Percentiles rank a stretch among this genome's conserved stretches.
Evolutionary conservation across 2,888 invertebrate genomes (phyloP).

Genomic region (Dusona sp.): DNA sequence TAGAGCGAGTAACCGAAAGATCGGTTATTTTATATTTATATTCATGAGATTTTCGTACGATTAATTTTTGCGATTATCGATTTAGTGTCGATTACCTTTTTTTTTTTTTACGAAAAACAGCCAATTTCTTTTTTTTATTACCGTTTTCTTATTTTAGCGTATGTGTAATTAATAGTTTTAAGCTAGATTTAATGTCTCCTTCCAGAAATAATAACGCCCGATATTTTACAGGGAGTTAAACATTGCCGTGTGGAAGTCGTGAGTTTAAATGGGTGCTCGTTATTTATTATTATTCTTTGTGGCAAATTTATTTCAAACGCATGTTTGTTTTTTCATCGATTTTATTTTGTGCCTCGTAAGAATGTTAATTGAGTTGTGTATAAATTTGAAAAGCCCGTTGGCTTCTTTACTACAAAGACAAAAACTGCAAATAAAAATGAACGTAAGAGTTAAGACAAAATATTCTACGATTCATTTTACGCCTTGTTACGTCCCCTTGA

Average conservation of each 20-base stretch:
- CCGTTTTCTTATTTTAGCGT: neutral
- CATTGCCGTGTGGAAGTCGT: constrained; percentile 13
- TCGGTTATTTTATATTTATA: constrained; percentile 38
- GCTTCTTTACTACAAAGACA: constrained; percentile 32
- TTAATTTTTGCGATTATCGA: neutral
- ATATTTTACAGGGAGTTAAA: constrained; percentile 38
- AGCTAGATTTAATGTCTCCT: neutral
- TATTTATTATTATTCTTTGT: constrained; percentile 71
- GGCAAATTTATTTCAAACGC: constrained; percentile 13
- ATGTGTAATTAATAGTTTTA: neutral
- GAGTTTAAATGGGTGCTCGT: constrained; percentile 59
- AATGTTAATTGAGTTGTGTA: neutral
- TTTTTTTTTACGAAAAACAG: constrained; percentile 6
- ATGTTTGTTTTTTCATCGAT: neutral
- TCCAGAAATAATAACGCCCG: constrained; percentile 7
- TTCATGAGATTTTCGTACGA: constrained; percentile 13
- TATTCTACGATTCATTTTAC: neutral
- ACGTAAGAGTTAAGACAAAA: neutral
- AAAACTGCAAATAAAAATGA: constrained; percentile 29
- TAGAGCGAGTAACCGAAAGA: constrained; percentile 10
- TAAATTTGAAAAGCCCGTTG: constrained; percentile 41
- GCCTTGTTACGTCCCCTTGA: too few relatives aligned
- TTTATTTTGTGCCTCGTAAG: constrained; percentile 20
- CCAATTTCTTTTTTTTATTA: constrained; percentile 1
- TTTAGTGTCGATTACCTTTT: neutral